Percentiles rank a stretch among this genome's conserved stretches.
phyloP scores from a whole-genome alignment of 2,113 vertebrate genomes.

The Notiomystis cincta region DNA sequence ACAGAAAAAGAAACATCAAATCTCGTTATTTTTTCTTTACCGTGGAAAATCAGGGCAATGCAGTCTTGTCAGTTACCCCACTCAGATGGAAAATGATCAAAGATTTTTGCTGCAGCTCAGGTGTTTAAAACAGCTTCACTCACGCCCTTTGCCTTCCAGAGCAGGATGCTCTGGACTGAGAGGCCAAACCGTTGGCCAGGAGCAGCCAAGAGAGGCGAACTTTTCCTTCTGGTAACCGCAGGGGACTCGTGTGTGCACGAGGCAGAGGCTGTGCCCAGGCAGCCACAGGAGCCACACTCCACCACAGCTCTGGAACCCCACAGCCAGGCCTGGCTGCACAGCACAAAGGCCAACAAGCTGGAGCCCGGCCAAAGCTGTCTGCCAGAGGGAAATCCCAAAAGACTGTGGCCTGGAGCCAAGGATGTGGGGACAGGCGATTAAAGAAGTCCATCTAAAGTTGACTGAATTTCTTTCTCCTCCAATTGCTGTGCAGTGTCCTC shows the following conservation, averaged over 20 bases:
- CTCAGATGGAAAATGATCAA: not conserved
- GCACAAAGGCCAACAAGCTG: slow-evolving; percentile 37
- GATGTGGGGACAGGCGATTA: not conserved
- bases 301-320: not conserved
- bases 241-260: not conserved
- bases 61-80: not conserved
- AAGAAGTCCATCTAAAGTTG: not conserved
- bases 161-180: not conserved
- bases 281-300: not conserved
- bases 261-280: not conserved
- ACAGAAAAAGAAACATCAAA: not conserved
- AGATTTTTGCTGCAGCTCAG: not conserved
- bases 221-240: not conserved
- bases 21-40: not conserved
- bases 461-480: not conserved
- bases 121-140: not conserved
- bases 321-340: not conserved
- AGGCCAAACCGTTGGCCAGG: not conserved
- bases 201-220: not conserved
- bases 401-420: slow-evolving; percentile 15
- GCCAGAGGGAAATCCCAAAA: slow-evolving; percentile 56
- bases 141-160: not conserved
- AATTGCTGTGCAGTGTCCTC: not conserved
- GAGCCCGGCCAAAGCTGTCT: slow-evolving; percentile 15
- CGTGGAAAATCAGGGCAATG: not conserved